Percentiles rank a stretch among this genome's conserved stretches.
Conservation (phyloP, 2,797 vertebrate species). For the Simalia tracyae region DNA sequence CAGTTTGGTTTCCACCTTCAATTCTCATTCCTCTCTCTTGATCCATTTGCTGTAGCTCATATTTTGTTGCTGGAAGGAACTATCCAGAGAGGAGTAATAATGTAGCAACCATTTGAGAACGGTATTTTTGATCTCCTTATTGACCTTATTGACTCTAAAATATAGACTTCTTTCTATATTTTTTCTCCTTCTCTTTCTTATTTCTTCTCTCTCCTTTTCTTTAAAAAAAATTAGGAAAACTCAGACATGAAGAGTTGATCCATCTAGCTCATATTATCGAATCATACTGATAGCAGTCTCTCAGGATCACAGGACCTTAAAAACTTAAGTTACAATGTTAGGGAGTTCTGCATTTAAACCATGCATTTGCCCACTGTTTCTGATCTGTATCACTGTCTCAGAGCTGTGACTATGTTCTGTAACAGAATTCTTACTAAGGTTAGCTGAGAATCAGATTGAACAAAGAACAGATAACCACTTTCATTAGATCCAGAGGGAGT, state of each 20-base stretch:
- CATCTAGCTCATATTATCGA: not conserved
- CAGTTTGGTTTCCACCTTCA: not conserved
- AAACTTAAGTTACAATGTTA: too few species aligned
- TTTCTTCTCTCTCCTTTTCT: not conserved
- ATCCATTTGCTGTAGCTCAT: not conserved
- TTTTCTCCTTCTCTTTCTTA: not conserved
- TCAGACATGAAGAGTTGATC: not conserved
- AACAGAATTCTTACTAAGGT: accelerated
- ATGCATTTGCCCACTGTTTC: not conserved
- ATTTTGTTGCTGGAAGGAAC: not conserved
- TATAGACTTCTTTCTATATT: not conserved
- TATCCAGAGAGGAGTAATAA: not conserved
- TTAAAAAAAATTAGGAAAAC: not conserved
- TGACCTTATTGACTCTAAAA: not conserved
- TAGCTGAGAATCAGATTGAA: not conserved
- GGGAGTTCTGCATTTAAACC: not conserved
- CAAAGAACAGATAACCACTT: not conserved
- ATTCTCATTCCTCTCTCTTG: not conserved
- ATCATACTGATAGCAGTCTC: not conserved
- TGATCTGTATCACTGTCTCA: not conserved
- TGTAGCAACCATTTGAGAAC: not conserved
- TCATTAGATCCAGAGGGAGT: not conserved
- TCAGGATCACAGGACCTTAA: not conserved
- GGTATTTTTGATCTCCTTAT: not conserved
- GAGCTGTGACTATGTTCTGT: not conserved